Conservation (phyloP, 2,888 invertebrate species). For the Pelosia muscerda region DNA sequence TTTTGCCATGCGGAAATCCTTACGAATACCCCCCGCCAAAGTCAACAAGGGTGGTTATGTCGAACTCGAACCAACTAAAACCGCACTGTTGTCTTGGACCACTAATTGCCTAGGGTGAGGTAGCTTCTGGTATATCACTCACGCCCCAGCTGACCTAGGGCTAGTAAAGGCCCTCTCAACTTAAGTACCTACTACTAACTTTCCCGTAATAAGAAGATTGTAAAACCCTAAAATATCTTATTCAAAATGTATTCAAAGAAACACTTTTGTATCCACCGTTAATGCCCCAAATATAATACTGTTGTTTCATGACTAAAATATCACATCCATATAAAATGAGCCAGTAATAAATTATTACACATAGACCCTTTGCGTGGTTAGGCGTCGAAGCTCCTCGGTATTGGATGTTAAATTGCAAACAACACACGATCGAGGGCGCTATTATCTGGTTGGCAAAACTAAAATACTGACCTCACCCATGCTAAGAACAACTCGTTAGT, state of each 20-base stretch:
- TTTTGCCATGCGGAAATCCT: no score
- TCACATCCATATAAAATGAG: constrained; percentile 60
- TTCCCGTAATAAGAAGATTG: neutral
- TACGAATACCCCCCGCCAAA: no score
- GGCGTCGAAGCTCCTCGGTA: constrained; percentile 72
- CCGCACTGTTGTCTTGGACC: no score
- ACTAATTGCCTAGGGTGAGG: no score
- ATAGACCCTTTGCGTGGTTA: constrained; percentile 77
- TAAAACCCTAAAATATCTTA: neutral
- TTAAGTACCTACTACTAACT: no score
- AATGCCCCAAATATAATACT: constrained; percentile 48
- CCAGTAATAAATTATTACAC: constrained; percentile 79
- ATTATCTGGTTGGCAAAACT: constrained; percentile 71
- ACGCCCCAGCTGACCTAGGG: no score
- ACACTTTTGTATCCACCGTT: constrained; percentile 13
- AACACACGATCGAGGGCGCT: constrained; percentile 55
- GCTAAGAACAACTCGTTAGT: constrained; percentile 37
- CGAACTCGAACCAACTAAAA: no score
- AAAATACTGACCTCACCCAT: constrained; percentile 59
- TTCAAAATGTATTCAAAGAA: neutral
- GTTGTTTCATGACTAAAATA: constrained; percentile 52
- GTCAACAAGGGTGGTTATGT: no score
- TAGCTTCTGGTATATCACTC: no score
- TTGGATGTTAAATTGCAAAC: constrained; percentile 76
- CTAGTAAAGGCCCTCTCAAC: no score